These are phyloP conservation scores for Hypanus sabinus DNA, from an alignment of 2,113 vertebrate genomes.

Conservation along the genomic window DNA sequence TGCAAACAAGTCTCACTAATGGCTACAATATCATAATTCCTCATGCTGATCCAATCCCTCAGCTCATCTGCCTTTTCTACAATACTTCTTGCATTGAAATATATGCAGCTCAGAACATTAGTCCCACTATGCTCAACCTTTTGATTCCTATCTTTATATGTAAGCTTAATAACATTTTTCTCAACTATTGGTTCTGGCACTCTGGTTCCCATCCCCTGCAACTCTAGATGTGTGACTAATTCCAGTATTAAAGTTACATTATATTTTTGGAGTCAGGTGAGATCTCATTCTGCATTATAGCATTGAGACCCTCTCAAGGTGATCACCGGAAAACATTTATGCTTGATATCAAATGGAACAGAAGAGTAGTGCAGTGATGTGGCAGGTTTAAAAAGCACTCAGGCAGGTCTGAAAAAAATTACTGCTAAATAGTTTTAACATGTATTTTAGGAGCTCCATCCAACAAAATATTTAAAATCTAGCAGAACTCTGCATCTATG, in stretches of 20 bases:
- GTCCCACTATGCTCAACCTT: too few species aligned
- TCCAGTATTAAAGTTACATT: neutral
- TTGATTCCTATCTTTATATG: too few species aligned
- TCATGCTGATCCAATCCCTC: too few species aligned
- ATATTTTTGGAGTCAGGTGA: neutral
- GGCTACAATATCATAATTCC: too few species aligned
- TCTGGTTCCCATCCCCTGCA: too few species aligned
- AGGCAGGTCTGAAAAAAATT: neutral
- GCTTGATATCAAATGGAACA: neutral
- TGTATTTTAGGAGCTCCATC: neutral
- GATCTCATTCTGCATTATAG: neutral
- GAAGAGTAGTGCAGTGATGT: neutral
- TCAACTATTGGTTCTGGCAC: too few species aligned
- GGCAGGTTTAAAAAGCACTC: neutral
- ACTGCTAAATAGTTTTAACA: neutral
- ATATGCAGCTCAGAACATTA: too few species aligned
- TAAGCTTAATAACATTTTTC: too few species aligned
- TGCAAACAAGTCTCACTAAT: too few species aligned
- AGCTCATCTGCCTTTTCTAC: too few species aligned
- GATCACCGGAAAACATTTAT: neutral
- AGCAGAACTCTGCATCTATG: neutral
- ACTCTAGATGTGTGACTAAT: neutral
- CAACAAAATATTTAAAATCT: neutral
- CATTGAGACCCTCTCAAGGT: neutral
- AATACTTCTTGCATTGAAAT: too few species aligned